Evolutionary conservation across 2,888 invertebrate genomes (phyloP).

Genomic region (Silvanus unidentatus): DNA sequence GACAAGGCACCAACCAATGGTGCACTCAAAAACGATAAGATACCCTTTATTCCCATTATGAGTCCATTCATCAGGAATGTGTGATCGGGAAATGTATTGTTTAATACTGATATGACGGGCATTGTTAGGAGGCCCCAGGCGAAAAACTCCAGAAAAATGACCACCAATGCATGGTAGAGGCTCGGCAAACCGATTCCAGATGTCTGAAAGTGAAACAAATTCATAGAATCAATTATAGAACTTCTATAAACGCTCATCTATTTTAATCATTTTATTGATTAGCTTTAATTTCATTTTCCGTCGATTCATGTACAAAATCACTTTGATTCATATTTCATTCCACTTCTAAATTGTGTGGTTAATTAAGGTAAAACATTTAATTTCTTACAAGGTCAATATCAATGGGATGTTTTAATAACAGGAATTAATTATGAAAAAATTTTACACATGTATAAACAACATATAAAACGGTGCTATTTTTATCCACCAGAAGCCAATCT

Average conservation of each 20-base stretch:
- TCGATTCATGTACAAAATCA: too few species aligned
- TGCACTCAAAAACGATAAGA: constrained; percentile 94
- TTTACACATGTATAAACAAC: too few species aligned
- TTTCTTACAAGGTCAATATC: too few species aligned
- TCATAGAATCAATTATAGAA: background rate
- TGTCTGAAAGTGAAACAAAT: constrained; percentile 52
- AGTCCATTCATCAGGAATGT: constrained; percentile 99
- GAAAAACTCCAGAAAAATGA: constrained; percentile 99
- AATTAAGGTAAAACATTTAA: too few species aligned
- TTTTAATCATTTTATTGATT: too few species aligned
- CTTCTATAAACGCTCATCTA: background rate
- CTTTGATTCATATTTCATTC: too few species aligned
- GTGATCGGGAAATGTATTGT: constrained; percentile 97
- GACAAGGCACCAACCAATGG: constrained; percentile 85
- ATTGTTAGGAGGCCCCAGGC: constrained; percentile 98
- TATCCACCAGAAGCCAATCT: too few species aligned
- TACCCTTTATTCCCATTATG: constrained; percentile 85
- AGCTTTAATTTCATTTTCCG: too few species aligned
- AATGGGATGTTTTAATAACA: too few species aligned
- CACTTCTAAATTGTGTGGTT: too few species aligned
- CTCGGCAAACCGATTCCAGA: constrained; percentile 90
- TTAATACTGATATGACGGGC: constrained; percentile 90
- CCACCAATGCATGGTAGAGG: constrained; percentile 96
- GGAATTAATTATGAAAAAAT: too few species aligned
- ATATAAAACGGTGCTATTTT: too few species aligned